Evolutionary conservation across 2,888 invertebrate genomes (phyloP).

Genomic region (Anarsia innoxiella): DNA sequence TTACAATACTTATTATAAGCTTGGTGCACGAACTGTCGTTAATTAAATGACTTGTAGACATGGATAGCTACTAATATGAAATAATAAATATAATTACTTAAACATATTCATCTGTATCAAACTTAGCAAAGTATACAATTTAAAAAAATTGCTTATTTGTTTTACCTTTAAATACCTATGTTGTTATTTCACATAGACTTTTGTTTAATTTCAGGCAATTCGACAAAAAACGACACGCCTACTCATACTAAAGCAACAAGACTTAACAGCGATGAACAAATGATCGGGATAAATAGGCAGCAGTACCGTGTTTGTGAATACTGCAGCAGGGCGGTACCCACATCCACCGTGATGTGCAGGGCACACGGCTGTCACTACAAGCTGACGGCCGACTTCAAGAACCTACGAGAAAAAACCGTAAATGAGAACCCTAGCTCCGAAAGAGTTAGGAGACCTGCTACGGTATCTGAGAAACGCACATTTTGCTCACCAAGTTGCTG

Average conservation of each 20-base stretch:
- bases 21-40: too few relatives aligned
- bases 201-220: slow-evolving; percentile 45
- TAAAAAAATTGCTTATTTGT: too few relatives aligned
- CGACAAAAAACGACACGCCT: slow-evolving; percentile 35
- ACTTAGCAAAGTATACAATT: too few relatives aligned
- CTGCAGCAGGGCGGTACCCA: not conserved
- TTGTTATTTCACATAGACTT: too few relatives aligned
- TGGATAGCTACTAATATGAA: too few relatives aligned
- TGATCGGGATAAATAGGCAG: slow-evolving; percentile 2
- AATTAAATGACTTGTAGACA: too few relatives aligned
- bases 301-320: slow-evolving; percentile 4
- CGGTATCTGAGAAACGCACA: slow-evolving; percentile 1
- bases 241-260: slow-evolving; percentile 18
- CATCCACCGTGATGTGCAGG: not conserved
- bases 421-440: not conserved
- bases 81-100: too few relatives aligned
- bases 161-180: too few relatives aligned
- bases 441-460: not conserved
- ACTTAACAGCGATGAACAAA: slow-evolving; percentile 18
- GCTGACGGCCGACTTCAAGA: not conserved
- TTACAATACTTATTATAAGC: too few relatives aligned
- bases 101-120: too few relatives aligned
- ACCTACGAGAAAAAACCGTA: not conserved
- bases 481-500: slow-evolving; percentile 9
- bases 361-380: slow-evolving; percentile 2